Percentiles rank a stretch among this genome's conserved stretches.
Evolutionary conservation across 2,797 vertebrate genomes (phyloP).

Genomic region (Peromyscus aztecus): DNA sequence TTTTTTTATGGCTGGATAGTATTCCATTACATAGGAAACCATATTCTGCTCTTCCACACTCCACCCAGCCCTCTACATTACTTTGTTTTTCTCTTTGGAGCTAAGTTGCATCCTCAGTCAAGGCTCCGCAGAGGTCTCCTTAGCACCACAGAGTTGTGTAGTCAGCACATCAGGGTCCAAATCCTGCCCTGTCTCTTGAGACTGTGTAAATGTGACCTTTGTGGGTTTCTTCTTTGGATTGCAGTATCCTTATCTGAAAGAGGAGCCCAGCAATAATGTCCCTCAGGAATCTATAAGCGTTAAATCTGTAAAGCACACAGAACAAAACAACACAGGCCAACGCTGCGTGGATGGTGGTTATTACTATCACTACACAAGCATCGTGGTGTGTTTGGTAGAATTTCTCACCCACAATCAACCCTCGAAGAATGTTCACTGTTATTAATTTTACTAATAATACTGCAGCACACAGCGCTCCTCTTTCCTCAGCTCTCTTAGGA

Average conservation of each 20-base stretch:
- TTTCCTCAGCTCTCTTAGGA: not conserved
- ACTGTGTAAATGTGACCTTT: not conserved
- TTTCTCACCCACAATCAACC: not conserved
- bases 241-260: slow-evolving; percentile 51
- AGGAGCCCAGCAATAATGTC: not conserved
- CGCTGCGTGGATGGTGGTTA: not conserved
- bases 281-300: not conserved
- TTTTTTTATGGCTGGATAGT: not conserved
- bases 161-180: not conserved
- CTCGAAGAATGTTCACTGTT: not conserved
- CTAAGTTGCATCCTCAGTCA: not conserved
- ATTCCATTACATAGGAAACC: not conserved
- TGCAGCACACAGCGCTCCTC: not conserved
- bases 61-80: not conserved
- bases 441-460: slow-evolving; percentile 8
- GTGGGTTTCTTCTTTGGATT: not conserved
- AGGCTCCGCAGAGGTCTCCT: not conserved
- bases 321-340: not conserved
- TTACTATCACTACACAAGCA: not conserved
- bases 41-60: not conserved
- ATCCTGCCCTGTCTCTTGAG: slow-evolving; percentile 17
- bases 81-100: not conserved
- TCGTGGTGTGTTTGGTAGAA: not conserved
- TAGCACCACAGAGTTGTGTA: not conserved
- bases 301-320: not conserved